Evolutionary conservation across 2,888 invertebrate genomes (phyloP), one percentile per base, ranked within the genome.

Genomic region (Tetheella fluctuosa): DNA sequence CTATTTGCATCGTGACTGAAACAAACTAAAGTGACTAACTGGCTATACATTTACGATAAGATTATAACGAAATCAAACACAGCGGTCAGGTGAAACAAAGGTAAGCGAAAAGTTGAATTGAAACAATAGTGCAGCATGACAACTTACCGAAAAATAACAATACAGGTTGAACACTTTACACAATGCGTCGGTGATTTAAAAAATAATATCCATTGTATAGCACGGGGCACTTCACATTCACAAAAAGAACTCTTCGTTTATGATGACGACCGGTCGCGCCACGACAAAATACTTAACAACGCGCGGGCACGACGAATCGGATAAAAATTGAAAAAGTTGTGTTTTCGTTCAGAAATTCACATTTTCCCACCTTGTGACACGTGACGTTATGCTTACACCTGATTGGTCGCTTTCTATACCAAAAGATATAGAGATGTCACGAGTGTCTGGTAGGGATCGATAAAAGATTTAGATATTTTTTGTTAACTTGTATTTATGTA

Each of bases 191-290:
- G 64, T 71, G 59, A 71, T 73, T 81, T 83, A 90, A 71, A 78
- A 81, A 76, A 76, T 77, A 83, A 84, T 84, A 86, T 85, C 80
- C 91, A 91, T 91, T 86, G 85, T 90, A 81, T 77, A 83, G 79
- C 86, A 84, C 80, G 77, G 79, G 64, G 74, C 89, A 88, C 91
- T 76, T 68, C 85, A 88, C 86, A 85, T 80, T 80, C 88, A 88
- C 90, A 77, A 48, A 20, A 48, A n/a, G 1, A 48, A 8, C 48
- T 48, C 17, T 48, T 20, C 20, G 0, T 20, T 42, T 20, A 10
- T 20, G 48, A 48, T 10, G 48, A 76, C 65, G 73, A 77, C 74
- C 77, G 77, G 72, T 76, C 74, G 80, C 78, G 73, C 77, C 79
- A 80, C 80, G 67, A 79, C 20, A 69, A 76, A 73, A 79, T 80